Percentiles rank a stretch among this genome's conserved stretches.
These are phyloP conservation scores for Anabas testudineus DNA, from an alignment of 2,797 vertebrate species.

Conservation along the genomic window DNA sequence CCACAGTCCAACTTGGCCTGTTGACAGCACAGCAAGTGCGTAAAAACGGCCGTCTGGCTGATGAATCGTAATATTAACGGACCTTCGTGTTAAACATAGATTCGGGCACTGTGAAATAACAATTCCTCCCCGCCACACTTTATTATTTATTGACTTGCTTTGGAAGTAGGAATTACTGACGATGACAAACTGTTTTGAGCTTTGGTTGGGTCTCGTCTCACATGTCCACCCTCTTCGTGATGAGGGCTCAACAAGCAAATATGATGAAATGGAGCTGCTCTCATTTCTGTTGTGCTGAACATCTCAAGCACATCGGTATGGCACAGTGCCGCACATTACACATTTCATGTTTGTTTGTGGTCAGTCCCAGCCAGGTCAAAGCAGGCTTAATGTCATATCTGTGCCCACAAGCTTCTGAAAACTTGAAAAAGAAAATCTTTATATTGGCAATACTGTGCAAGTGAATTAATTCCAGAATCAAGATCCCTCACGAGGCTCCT, in stretches of 20 bases:
- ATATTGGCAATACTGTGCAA: background rate
- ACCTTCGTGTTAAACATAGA: slow-evolving; percentile 7
- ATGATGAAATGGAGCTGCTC: slow-evolving; percentile 18
- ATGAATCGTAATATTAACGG: slow-evolving; percentile 14
- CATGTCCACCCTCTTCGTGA: slow-evolving; percentile 29
- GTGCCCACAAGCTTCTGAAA: background rate
- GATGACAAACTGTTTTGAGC: slow-evolving; percentile 18
- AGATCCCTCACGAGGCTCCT: background rate
- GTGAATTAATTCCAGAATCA: slow-evolving; percentile 10
- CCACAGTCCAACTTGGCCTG: slow-evolving; percentile 6
- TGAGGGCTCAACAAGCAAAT: background rate
- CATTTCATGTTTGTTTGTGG: background rate
- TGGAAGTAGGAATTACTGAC: slow-evolving; percentile 25
- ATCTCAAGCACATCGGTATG: slow-evolving; percentile 4
- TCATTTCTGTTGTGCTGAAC: background rate
- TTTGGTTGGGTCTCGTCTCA: slow-evolving; percentile 10
- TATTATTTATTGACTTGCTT: slow-evolving; percentile 18
- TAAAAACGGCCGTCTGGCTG: background rate
- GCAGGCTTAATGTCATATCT: background rate
- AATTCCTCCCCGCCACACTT: background rate
- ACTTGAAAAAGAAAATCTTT: background rate
- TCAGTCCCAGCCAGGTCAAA: background rate
- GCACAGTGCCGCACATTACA: background rate
- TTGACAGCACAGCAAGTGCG: slow-evolving; percentile 12
- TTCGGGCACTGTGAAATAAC: slow-evolving; percentile 11